phyloP scores from a whole-genome alignment of 2,113 vertebrate genomes.

The Abramis brama region DNA sequence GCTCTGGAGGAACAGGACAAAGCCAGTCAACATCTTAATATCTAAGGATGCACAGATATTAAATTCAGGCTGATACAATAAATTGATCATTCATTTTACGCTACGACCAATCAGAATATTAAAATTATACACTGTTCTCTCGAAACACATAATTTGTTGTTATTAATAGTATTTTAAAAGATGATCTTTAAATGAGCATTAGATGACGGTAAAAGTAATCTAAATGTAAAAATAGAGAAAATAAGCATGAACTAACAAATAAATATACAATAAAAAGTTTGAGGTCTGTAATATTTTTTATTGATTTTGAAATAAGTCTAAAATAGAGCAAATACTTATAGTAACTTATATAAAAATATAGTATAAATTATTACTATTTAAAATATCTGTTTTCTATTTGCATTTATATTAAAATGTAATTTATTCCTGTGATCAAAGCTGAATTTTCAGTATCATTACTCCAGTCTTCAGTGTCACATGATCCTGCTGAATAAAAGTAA shows the following conservation, averaged over 20 bases:
- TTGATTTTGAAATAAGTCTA: neutral
- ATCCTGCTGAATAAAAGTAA: too few species aligned
- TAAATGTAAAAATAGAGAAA: neutral
- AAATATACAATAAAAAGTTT: neutral
- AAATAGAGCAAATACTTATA: too few species aligned
- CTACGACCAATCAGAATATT: neutral
- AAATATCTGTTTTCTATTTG: neutral
- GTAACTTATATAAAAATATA: too few species aligned
- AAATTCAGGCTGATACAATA: neutral
- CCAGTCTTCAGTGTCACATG: neutral
- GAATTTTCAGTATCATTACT: neutral
- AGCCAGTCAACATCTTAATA: neutral
- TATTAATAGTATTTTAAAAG: too few species aligned
- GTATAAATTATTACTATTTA: neutral
- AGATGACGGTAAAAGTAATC: neutral
- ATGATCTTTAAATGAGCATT: too few species aligned
- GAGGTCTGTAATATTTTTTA: neutral
- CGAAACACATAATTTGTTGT: neutral
- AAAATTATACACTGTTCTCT: neutral
- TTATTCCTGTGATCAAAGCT: neutral
- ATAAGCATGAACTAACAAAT: neutral
- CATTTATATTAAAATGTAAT: neutral
- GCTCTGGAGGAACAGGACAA: slow-evolving; percentile 69
- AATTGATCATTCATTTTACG: neutral
- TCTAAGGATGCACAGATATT: neutral